Evolutionary conservation across 2,797 vertebrate species (phyloP), one percentile per base, ranked within the genome.

Genomic region (Iguana delicatissima): DNA sequence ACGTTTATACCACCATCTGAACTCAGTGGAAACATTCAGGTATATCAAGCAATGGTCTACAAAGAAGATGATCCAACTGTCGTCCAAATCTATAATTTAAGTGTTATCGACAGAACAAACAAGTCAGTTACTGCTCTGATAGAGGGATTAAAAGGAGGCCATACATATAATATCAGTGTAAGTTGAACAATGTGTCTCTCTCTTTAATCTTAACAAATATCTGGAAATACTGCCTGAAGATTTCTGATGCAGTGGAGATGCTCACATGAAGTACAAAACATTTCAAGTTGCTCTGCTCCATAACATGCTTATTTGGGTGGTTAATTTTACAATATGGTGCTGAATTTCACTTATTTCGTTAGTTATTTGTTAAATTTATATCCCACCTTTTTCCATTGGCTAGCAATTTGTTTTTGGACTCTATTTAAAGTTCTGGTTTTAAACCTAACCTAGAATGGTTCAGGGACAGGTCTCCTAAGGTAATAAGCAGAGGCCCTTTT

Each of bases 141-240:
- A 93, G 97, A 98, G 62, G 99, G 99, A 62, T 97, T 99, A 14
- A 99, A 99, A 97, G 99, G 99, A 94, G 99, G 99, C 93, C 96
- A 97, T 80, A 99, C 96, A 22, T 99, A 99, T 94, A 99, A 98
- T 59, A 98, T 99, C 96, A 98, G 98, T 94, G 99, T 99, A 96
- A 98, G 97, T 72, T 84, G 73, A 74, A 81, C 22, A 46, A 26
- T 52, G 1, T 1, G 9, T 69, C 86, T 93, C 50, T 92, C 89
- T 76, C 29, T 87, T 88, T 89, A 3, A 4, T 72, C 0, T 20
- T 26, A 32, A 0, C 20, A 18, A 89, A 57, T 86, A 32, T 88
- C 83, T 50, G 42, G 42, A 50, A 50, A 46, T 79, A 50, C 42
- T 46, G 76, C 46, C 42, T 79, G 76, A 77, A 76, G 74, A 42